Base-by-base conservation (phyloP, 2,888 invertebrate species). In the Oligia strigilis region DNA sequence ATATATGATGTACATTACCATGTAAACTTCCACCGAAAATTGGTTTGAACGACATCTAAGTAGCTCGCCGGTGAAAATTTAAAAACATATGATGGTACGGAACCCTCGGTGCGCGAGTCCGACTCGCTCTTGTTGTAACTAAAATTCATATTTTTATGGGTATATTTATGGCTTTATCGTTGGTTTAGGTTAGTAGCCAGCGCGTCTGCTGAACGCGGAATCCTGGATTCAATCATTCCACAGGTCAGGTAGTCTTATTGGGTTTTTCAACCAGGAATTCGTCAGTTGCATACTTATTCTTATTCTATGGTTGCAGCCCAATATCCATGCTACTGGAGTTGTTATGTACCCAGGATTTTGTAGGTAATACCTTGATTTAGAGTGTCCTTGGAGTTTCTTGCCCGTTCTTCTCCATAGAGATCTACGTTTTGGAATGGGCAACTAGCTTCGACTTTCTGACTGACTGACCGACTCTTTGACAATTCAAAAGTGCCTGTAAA, bases 121-220 rank as follows among this genome's bases (percentile, higher is more conserved):
- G 29, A 29, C 29, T 29, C 29, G 29, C 29, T 29, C 29, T 29
- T 29, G 29, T 29, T 0, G 29, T 62, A 11, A 43, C 55, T 55
- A 55, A 77, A 67, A 77, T 8, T 36, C 14, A 17, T 75, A 75
- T 43, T 40, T 64, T 74, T 40, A 23, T 13, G 19, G 19, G 19
- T 43, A 58, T 58, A 36, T 3, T 58, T 49, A 49, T 19, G 19
- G 9, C 5, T 67, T 43, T 46, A 17, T 11, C 11, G 5, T 19
- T 19, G 19, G 19, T 55, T 19, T 19, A 55, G 52, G 52, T 55
- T 55, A 6, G 52, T 55, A 17, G 52, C 17, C 52, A 55, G 19
- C 6, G 19, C 52, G 19, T 55, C 52, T 19, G 52, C 52, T 55
- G 52, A 19, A 52, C 0, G 6, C 6, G 52, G 52, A 8, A 55